phyloP scores from a whole-genome alignment of 2,113 vertebrate genomes.

The Anthoscopus minutus region DNA sequence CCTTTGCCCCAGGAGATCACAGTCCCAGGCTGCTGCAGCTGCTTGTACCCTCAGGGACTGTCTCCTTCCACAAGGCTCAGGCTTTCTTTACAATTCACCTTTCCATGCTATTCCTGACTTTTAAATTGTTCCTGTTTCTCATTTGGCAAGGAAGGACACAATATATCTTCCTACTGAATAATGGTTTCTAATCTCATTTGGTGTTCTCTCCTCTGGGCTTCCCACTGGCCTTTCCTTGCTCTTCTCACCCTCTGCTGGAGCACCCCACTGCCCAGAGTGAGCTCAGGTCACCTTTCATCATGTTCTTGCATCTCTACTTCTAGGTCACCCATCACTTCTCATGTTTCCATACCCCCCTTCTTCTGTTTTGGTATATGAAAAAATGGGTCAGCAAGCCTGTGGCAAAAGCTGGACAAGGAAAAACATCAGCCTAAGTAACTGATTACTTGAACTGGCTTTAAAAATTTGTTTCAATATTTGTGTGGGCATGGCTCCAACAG shows the following conservation, averaged over 20 bases:
- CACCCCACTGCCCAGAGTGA: neutral
- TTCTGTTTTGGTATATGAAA: neutral
- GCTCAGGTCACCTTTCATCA: neutral
- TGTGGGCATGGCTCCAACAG: neutral
- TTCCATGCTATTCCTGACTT: neutral
- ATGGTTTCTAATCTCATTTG: neutral
- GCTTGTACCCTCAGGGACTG: no score
- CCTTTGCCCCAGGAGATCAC: accelerated
- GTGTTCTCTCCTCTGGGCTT: neutral
- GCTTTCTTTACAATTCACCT: neutral
- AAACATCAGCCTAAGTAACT: neutral
- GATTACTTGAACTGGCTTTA: neutral
- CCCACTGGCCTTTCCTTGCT: neutral
- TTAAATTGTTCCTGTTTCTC: neutral
- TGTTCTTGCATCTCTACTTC: neutral
- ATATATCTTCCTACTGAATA: neutral
- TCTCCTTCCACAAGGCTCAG: neutral
- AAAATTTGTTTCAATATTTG: neutral
- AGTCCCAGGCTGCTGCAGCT: neutral
- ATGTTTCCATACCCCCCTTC: neutral
- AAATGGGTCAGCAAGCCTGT: neutral
- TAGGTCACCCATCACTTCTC: neutral
- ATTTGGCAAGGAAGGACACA: neutral
- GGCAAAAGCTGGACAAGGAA: neutral
- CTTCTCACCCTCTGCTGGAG: neutral